Evolutionary conservation across 2,797 vertebrate species (phyloP).

Genomic region (Onychomys arenicola): DNA sequence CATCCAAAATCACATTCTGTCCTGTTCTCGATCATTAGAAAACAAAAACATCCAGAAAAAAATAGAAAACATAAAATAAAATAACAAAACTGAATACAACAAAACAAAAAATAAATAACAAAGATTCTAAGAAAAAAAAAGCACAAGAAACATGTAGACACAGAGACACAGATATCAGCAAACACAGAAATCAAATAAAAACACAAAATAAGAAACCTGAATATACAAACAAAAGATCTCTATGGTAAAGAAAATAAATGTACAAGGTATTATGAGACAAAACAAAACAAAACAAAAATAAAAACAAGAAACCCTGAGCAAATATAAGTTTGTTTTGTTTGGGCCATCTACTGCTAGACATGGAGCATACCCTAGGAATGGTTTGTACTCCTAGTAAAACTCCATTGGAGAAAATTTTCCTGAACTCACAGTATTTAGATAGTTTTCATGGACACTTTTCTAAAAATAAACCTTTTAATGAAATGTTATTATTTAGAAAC

Average conservation of each 20-base stretch:
- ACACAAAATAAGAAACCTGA: neutral
- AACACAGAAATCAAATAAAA: neutral
- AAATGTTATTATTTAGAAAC: constrained; percentile 19
- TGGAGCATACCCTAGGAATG: neutral
- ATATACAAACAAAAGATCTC: neutral
- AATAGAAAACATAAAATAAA: neutral
- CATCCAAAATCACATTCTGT: neutral
- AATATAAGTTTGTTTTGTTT: neutral
- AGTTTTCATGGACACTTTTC: neutral
- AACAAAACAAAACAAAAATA: neutral
- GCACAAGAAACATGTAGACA: neutral
- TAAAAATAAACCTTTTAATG: neutral
- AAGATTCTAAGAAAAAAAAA: neutral
- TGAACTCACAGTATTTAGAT: neutral
- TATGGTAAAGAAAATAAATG: neutral
- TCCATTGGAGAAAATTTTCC: neutral
- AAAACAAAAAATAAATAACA: neutral
- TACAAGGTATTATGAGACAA: neutral
- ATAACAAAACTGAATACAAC: neutral
- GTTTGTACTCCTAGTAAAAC: neutral
- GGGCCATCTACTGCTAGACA: neutral
- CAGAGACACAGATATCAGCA: neutral
- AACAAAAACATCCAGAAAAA: neutral
- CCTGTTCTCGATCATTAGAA: neutral
- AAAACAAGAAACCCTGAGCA: neutral